Base-by-base conservation (phyloP, 2,113 vertebrate genomes). In the Thinocorus orbignyianus region DNA sequence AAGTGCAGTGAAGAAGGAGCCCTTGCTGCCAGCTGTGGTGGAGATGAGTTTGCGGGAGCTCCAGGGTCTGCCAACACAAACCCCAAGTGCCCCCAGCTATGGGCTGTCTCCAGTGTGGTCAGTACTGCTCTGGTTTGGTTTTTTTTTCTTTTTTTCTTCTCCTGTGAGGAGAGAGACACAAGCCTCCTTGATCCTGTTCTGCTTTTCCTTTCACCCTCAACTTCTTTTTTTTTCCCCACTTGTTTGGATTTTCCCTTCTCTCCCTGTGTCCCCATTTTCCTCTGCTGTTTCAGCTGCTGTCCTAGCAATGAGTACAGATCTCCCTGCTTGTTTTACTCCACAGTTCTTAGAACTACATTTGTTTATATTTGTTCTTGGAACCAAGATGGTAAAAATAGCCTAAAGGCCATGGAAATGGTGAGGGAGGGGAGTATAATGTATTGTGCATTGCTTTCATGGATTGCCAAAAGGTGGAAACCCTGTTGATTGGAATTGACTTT, bases 31-130 rank as follows among this genome's bases (percentile, higher is more conserved):
- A 48, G 14, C 18, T 73, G 44, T 0, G 0, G 58, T 49, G 14
- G 20, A 11, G 22, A 52, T 4, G 35, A 85, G 26, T 8, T 58
- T 78, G 51, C 1, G 2, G 37, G 16, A 88, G n/a, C 11, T 30
- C 15, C 13, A 23, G 49, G 23, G 35, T 4, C 24, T 69, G 9
- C 0, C 16, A 70, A 33, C 19, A 24, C 17, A 33, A 80, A 57
- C 1, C 1, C 7, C 0, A 0, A 33, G 28, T 52, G 15, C 6
- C 2, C 5, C n/a, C n/a, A n/a, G n/a, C n/a, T n/a, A n/a, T n/a
- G n/a, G n/a, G n/a, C n/a, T n/a, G n/a, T n/a, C n/a, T n/a, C n/a
- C n/a, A n/a, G n/a, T n/a, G n/a, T n/a, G 46, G 17, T 58, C 24
- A 11, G 28, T 78, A 19, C 30, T 23, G 2, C 1, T 54, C 31